Percentiles rank a stretch among this genome's conserved stretches.
Evolutionary conservation across 2,888 invertebrate genomes (phyloP).

Genomic region (Thymelicus lineola): DNA sequence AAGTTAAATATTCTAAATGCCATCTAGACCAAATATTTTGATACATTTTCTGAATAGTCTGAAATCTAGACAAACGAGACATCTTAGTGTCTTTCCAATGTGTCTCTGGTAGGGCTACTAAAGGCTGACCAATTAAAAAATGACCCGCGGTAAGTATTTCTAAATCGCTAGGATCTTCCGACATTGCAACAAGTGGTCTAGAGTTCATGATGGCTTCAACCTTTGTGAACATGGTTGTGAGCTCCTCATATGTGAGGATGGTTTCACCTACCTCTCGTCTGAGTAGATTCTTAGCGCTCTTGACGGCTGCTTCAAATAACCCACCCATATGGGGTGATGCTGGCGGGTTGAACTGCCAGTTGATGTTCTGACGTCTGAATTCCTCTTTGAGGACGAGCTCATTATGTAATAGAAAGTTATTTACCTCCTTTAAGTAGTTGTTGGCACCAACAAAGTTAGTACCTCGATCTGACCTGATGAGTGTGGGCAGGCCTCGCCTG

Average conservation of each 20-base stretch:
- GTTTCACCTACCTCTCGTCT: conserved; percentile 16
- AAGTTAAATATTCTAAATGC: conserved; percentile 28
- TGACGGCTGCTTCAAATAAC: conserved; percentile 37
- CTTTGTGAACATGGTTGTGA: too few relatives aligned
- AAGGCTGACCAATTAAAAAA: neutral
- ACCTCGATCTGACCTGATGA: conserved; percentile 39
- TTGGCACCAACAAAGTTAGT: conserved; percentile 39
- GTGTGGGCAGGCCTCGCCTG: conserved; percentile 35
- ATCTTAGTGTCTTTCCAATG: neutral
- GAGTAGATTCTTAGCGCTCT: conserved; percentile 24
- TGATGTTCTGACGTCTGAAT: conserved; percentile 9
- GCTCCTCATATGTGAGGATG: neutral
- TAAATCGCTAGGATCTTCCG: too few relatives aligned
- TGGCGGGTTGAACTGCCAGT: conserved; percentile 36
- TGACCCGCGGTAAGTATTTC: too few relatives aligned
- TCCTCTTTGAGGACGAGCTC: neutral
- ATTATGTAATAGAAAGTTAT: conserved; percentile 7
- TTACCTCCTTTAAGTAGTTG: conserved; percentile 28
- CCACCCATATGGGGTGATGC: conserved; percentile 35
- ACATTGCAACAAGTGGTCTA: too few relatives aligned
- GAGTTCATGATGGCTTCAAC: too few relatives aligned
- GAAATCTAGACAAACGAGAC: conserved; percentile 17
- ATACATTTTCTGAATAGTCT: conserved; percentile 24
- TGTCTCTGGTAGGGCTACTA: neutral
- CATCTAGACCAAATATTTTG: conserved; percentile 21